These are phyloP conservation scores for Tetramorium alpestre DNA, from an alignment of 1,140 invertebrate genomes.

Conservation along the genomic window DNA sequence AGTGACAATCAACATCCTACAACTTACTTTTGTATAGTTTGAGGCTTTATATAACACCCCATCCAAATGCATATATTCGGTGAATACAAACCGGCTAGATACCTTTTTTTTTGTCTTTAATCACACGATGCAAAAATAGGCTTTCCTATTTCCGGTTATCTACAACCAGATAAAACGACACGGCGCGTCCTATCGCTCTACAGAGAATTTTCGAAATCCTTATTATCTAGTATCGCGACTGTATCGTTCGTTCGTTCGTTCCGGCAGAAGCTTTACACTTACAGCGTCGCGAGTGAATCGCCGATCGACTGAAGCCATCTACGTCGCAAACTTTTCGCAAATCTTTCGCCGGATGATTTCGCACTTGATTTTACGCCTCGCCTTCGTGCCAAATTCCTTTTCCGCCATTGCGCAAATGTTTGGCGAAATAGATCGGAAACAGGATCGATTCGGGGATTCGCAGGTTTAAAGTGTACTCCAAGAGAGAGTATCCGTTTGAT, in stretches of 20 bases:
- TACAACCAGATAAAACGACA: conserved; percentile 72
- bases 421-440: neutral
- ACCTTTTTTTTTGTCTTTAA: conserved; percentile 67
- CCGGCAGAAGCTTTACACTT: conserved; percentile 54
- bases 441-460: conserved; percentile 28
- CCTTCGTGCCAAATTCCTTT: neutral
- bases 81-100: conserved; percentile 66
- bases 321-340: neutral
- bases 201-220: conserved; percentile 72
- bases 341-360: neutral
- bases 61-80: conserved; percentile 49
- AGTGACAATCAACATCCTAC: conserved; percentile 60
- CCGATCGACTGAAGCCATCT: conserved; percentile 30
- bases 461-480: conserved; percentile 9
- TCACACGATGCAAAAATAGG: conserved; percentile 75
- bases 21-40: conserved; percentile 49
- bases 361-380: neutral
- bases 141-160: conserved; percentile 75
- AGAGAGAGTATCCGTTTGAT: conserved; percentile 26
- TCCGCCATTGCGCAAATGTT: neutral
- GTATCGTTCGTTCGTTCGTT: conserved; percentile 53
- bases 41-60: conserved; percentile 54
- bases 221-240: conserved; percentile 69
- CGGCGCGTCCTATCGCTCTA: conserved; percentile 68
- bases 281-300: conserved; percentile 13